Conservation (phyloP, 2,797 vertebrate genomes). For the Catamblyrhynchus diadema region DNA sequence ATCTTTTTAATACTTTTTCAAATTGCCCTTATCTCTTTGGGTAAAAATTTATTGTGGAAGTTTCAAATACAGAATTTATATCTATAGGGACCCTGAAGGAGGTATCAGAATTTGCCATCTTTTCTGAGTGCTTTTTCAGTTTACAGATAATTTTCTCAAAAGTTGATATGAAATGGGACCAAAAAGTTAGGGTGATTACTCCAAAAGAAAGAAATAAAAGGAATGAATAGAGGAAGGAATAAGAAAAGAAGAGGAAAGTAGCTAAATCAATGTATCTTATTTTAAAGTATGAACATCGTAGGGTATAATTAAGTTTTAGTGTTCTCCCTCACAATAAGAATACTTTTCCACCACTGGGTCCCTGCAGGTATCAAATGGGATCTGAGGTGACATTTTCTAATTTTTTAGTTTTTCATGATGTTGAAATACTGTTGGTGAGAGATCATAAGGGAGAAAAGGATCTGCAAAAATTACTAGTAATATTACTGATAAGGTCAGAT, state of each 20-base stretch:
- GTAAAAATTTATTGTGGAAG: not conserved
- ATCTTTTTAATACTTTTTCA: not conserved
- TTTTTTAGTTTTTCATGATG: not conserved
- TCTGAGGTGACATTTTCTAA: not conserved
- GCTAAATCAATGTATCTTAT: not conserved
- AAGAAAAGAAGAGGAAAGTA: not conserved
- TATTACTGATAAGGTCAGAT: not conserved
- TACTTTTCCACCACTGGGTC: not conserved
- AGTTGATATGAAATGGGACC: not conserved
- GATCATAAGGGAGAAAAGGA: not conserved
- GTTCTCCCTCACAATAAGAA: not conserved
- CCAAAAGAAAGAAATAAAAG: not conserved
- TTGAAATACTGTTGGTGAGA: not conserved
- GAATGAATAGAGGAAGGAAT: not conserved
- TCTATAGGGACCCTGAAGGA: not conserved
- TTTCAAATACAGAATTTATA: not conserved
- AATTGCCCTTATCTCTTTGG: not conserved
- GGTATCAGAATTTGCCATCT: not conserved
- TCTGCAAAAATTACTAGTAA: not conserved
- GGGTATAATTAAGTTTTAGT: not conserved
- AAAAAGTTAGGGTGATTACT: not conserved
- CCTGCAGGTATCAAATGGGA: not conserved
- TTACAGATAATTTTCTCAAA: not conserved
- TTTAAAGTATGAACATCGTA: rapidly evolving
- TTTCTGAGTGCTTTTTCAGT: not conserved